Evolutionary conservation across 2,888 invertebrate species (phyloP).

Genomic region (Hemicrepidius hirtus): DNA sequence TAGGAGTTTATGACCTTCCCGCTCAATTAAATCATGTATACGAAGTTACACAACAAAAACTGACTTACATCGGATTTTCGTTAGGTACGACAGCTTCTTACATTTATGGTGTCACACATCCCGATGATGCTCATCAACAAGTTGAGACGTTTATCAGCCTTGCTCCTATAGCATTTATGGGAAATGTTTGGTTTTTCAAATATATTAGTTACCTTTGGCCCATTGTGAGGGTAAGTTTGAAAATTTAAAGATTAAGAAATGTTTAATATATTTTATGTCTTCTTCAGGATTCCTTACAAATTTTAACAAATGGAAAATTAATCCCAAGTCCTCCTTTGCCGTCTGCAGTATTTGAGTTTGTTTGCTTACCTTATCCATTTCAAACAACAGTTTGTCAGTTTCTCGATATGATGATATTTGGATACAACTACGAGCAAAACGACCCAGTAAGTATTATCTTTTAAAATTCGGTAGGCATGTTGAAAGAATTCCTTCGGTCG

Average conservation of each 20-base stretch:
- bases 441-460: slow-evolving; percentile 51
- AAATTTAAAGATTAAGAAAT: background rate
- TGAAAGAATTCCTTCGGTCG: too few relatives aligned
- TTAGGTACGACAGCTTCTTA: slow-evolving; percentile 49
- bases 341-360: background rate
- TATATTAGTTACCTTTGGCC: background rate
- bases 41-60: slow-evolving; percentile 44
- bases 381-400: slow-evolving; percentile 39
- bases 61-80: slow-evolving; percentile 52
- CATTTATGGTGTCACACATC: slow-evolving; percentile 44
- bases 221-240: background rate
- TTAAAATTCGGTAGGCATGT: too few relatives aligned
- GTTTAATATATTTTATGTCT: background rate
- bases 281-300: slow-evolving; percentile 31
- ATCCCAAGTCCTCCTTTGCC: slow-evolving; percentile 1
- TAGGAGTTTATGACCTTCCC: slow-evolving; percentile 51
- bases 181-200: slow-evolving; percentile 13
- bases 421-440: slow-evolving; percentile 42
- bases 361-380: slow-evolving; percentile 40
- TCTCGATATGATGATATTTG: slow-evolving; percentile 35
- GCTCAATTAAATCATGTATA: slow-evolving; percentile 44
- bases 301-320: slow-evolving; percentile 27
- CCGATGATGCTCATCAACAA: slow-evolving; percentile 40
- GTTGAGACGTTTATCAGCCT: slow-evolving; percentile 47
- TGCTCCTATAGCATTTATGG: slow-evolving; percentile 38